phyloP scores from a whole-genome alignment of 2,888 invertebrate species.

The Trypoxylon attenuatum region DNA sequence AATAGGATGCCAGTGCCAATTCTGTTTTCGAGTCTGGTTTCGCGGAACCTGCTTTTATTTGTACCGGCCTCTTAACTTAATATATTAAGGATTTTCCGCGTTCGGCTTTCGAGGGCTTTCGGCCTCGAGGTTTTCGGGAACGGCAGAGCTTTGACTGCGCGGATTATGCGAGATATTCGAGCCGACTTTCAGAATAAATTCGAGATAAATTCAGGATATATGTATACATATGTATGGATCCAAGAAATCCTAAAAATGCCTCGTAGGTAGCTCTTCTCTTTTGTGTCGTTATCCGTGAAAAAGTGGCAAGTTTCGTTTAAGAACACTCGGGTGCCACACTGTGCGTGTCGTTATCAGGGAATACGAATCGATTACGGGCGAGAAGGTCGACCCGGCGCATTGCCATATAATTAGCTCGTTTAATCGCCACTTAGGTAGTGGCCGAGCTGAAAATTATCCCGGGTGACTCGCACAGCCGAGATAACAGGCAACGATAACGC shows the following conservation, averaged over 20 bases:
- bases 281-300: too few relatives aligned
- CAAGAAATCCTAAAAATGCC: too few relatives aligned
- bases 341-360: too few relatives aligned
- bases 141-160: neutral
- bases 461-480: slow-evolving; percentile 19
- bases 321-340: too few relatives aligned
- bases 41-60: neutral
- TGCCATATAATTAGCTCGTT: too few relatives aligned
- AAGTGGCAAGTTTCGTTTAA: too few relatives aligned
- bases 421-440: too few relatives aligned
- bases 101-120: slow-evolving; percentile 6
- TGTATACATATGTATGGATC: neutral
- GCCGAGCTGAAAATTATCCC: slow-evolving; percentile 14
- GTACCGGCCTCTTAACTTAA: neutral
- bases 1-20: slow-evolving; percentile 38
- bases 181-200: neutral
- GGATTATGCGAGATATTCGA: neutral
- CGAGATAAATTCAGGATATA: neutral
- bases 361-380: too few relatives aligned
- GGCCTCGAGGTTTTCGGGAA: neutral
- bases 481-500: slow-evolving; percentile 10
- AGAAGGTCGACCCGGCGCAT: too few relatives aligned
- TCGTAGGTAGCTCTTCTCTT: too few relatives aligned
- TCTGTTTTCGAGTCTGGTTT: slow-evolving; percentile 32
- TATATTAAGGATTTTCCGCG: slow-evolving; percentile 18